Percentiles rank a stretch among this genome's conserved stretches.
phyloP scores from a whole-genome alignment of 2,113 vertebrate genomes.

The Alethe castanea region DNA sequence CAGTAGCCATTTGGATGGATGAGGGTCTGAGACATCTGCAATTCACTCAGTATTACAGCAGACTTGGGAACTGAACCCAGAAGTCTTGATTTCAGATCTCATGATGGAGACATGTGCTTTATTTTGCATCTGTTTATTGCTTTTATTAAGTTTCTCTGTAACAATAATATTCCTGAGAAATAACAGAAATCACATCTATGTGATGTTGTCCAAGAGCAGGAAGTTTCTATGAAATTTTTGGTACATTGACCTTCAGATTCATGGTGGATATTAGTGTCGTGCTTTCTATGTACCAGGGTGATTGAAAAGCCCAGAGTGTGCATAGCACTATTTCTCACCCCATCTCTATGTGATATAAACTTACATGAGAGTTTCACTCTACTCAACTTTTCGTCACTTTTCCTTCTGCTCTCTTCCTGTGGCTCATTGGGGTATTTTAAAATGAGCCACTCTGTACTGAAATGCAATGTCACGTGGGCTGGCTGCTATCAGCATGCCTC shows the following conservation, averaged over 20 bases:
- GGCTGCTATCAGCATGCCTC: not conserved
- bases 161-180: not conserved
- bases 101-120: not conserved
- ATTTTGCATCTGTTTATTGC: not conserved
- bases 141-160: not conserved
- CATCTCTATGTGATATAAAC: not conserved
- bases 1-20: not conserved
- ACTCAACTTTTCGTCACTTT: not conserved
- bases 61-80: not conserved
- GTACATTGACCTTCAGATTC: not conserved
- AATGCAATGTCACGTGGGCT: not conserved
- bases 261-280: fast-evolving
- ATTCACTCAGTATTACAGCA: not conserved
- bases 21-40: not conserved
- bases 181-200: not conserved
- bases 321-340: not conserved
- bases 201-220: not conserved
- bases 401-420: not conserved
- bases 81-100: not conserved
- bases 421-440: not conserved
- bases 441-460: not conserved
- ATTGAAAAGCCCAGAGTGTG: not conserved
- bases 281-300: not conserved
- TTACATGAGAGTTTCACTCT: not conserved
- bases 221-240: not conserved